phyloP scores from a whole-genome alignment of 2,113 vertebrate genomes.

The Arizona elegans region DNA sequence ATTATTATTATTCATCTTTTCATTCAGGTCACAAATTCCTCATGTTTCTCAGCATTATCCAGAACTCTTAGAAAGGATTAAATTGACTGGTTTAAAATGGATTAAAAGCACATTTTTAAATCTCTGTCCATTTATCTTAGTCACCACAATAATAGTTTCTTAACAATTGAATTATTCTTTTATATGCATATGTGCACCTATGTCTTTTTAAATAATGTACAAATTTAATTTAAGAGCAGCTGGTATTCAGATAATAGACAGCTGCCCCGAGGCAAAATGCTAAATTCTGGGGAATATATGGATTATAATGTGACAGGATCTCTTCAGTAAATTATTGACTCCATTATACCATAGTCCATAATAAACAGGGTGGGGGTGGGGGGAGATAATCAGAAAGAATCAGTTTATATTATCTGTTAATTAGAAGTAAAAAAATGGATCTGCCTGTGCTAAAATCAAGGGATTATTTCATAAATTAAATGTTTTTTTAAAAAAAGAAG shows the following conservation, averaged over 20 bases:
- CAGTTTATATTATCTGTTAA: neutral
- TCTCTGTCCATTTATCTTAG: neutral
- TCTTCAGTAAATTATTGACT: neutral
- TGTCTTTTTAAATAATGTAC: neutral
- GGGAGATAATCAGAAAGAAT: neutral
- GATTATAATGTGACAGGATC: neutral
- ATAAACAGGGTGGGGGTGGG: neutral
- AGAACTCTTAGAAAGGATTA: neutral
- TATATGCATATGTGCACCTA: no score
- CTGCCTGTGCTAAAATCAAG: neutral
- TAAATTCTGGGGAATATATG: neutral
- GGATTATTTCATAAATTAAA: neutral
- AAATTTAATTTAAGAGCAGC: neutral
- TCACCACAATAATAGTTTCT: neutral
- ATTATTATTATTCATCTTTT: constrained; percentile 5
- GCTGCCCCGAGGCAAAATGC: neutral
- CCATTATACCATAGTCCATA: neutral
- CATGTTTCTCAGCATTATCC: neutral
- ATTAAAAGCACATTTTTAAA: constrained; percentile 8
- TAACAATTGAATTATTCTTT: neutral
- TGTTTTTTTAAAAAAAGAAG: no score
- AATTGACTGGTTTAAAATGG: neutral
- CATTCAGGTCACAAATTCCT: constrained; percentile 12
- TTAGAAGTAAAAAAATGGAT: neutral
- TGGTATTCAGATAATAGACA: neutral